Evolutionary conservation across 2,888 invertebrate genomes (phyloP), one percentile per base, ranked within the genome.

Genomic region (Drosophila paranaensis): DNA sequence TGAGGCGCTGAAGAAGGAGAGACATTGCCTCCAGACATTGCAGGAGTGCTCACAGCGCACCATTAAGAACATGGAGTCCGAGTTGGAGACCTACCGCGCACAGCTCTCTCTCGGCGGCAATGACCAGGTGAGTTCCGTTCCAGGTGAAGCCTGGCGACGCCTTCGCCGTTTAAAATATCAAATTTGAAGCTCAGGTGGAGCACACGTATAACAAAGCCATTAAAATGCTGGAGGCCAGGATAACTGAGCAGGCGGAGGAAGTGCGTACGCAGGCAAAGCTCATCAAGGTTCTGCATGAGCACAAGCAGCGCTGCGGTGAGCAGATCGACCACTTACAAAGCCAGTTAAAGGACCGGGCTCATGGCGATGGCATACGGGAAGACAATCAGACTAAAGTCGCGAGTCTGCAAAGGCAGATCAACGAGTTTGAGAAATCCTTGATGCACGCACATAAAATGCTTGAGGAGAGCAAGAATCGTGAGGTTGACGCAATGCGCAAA

Each of bases 21-120:
- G 96, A 81, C 94, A 95, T 56, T 95, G 95, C 0, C 93, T 95
- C 3, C 93, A 94, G 51, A 94, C 95, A 20, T 90, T 96, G 40
- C 96, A 96, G 95, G 95, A 95, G 90, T 95, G 95, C 70, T 94
- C 95, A 0, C 93, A 95, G 70, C 94, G 94, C 86, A 95, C 95
- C 0, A 95, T 96, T 54, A 94, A 95, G 42, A 94, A 94, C 55
- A 93, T 96, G 65, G 96, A 96, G 88, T 94, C 93, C 25, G 96
- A 96, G 92, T 91, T 96, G 4, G 94, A 94, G 90, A 92, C 94
- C 30, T 95, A 95, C 83, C 88, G 90, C 0, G 75, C 71, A 39
- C 90, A 91, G 60, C 46, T 92, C 30, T 77, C 62, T 0, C 39
- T 62, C 55, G 62, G 65, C 60, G 42, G 71, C 77, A 83, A 70